These are phyloP conservation scores for Apis mellifera DNA, from an alignment of 1,140 invertebrate species.

Conservation along the genomic window Amel_HAv3.1 CM009932.2:5119501-5120000, in stretches of 20 bases:
- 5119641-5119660: constrained; percentile 43
- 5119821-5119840: too few species aligned
- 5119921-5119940: too few species aligned
- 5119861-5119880: too few species aligned
- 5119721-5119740: constrained; percentile 34
- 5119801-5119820: not conserved
- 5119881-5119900: too few species aligned
- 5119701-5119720: constrained; percentile 36
- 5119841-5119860: too few species aligned
- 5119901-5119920: too few species aligned
- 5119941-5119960: too few species aligned
- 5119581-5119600: constrained; percentile 60
- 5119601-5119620: constrained; percentile 55
- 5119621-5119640: constrained; percentile 57
- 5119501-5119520: constrained; percentile 31
- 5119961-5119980: too few species aligned
- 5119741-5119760: not conserved
- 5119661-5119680: constrained; percentile 20
- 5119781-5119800: not conserved
- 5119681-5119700: constrained; percentile 47
- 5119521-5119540: constrained; percentile 33
- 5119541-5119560: constrained; percentile 48
- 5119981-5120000: too few species aligned
- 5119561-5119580: constrained; percentile 49
- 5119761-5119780: not conserved